Evolutionary conservation across 2,888 invertebrate species (phyloP), one percentile per base, ranked within the genome.

Genomic region (Acronicta psi): DNA sequence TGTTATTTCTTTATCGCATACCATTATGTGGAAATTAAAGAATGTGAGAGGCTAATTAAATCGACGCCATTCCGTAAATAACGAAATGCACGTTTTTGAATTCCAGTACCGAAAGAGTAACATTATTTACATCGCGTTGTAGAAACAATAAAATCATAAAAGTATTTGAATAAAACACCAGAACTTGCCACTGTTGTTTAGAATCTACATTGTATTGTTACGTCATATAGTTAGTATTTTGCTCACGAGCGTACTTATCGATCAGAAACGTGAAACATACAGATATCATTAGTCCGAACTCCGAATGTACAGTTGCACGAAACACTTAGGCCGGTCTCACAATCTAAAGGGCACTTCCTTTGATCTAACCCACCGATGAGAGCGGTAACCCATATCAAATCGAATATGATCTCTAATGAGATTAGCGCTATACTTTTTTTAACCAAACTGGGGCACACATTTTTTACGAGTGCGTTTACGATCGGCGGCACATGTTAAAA

Each of bases 261-360:
- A 91, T 92, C 86, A 85, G 86, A 88, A 91, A 87, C 90, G 90
- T 90, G 91, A 90, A 92, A 91, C 90, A 91, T 91, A 81, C 80
- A 87, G 85, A 90, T 91, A 91, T 91, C 89, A 90, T 91, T 88
- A 90, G 85, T 74, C 75, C 79, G 76, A 82, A 83, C 82, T 74
- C 75, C 79, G 76, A 82, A 83, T 83, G 86, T 89, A 90, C 89
- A 88, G 91, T 90, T 90, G 88, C 88, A 86, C 82, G 86, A 84
- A 89, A 88, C 87, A 86, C 84, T 87, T 85, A 81, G 79, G 73
- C 75, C 71, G 84, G 86, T 87, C 82, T 79, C 77, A 85, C 80
- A 83, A 85, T 84, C 83, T 79, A 80, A 81, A 84, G 80, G 79
- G 77, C 79, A 81, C 81, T 81, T 77, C 77, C 79, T 82, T 85